phyloP scores from a whole-genome alignment of 2,797 vertebrate genomes.

The Heliangelus exortis region DNA sequence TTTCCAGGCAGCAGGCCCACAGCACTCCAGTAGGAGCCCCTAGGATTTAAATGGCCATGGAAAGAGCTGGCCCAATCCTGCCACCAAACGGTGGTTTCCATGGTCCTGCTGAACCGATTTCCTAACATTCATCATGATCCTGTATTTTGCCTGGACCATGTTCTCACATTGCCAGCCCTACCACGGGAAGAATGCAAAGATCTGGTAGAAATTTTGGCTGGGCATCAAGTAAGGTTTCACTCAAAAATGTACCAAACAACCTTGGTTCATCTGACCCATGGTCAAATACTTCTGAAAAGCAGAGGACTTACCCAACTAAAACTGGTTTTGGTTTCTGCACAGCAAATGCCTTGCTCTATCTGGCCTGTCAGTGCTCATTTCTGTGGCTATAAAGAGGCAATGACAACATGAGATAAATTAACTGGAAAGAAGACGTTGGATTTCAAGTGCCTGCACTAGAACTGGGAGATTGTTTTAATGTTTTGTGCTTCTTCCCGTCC shows the following conservation, averaged over 20 bases:
- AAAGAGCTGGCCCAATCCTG: neutral
- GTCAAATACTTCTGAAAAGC: neutral
- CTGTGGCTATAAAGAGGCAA: neutral
- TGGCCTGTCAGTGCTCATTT: neutral
- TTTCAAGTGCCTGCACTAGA: conserved; percentile 21
- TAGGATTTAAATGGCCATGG: neutral
- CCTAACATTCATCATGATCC: neutral
- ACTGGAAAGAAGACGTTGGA: neutral
- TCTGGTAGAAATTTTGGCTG: neutral
- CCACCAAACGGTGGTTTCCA: neutral
- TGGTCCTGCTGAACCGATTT: neutral
- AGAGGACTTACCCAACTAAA: neutral
- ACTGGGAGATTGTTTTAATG: neutral
- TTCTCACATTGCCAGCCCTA: neutral
- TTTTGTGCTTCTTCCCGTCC: conserved; percentile 41
- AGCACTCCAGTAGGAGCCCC: fast-evolving
- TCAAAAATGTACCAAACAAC: neutral
- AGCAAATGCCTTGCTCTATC: neutral
- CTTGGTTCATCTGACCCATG: neutral
- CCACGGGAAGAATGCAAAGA: neutral
- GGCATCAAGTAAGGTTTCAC: neutral
- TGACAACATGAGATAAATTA: neutral
- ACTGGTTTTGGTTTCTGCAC: neutral
- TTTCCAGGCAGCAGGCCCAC: neutral
- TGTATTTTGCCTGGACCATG: neutral